phyloP scores from a whole-genome alignment of 2,113 vertebrate species.

The Canis aureus region DNA sequence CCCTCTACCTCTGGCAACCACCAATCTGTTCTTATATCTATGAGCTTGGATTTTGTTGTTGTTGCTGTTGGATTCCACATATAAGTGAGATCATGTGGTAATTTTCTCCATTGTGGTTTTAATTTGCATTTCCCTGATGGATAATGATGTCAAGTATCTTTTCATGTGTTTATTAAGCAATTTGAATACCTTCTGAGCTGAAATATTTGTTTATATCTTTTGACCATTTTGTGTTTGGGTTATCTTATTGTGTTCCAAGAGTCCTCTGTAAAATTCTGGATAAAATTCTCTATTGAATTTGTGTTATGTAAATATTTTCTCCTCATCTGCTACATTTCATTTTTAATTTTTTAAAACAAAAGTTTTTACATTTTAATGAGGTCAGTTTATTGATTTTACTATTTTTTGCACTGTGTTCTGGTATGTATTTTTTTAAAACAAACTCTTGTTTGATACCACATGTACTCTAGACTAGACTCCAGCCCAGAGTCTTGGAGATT shows the following conservation, averaged over 20 bases:
- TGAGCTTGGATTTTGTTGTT: background rate
- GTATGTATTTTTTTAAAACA: background rate
- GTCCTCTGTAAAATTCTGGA: constrained; percentile 24
- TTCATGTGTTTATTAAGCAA: constrained; percentile 39
- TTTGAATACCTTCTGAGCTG: background rate
- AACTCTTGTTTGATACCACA: background rate
- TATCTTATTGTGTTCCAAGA: constrained; percentile 33
- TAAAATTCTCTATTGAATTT: constrained; percentile 23
- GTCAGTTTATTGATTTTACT: constrained; percentile 1
- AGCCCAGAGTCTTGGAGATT: background rate
- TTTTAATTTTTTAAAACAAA: constrained; percentile 34
- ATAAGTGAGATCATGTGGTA: background rate
- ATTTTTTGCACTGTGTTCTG: constrained; percentile 3
- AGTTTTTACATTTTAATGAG: constrained; percentile 1
- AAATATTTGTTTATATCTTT: constrained; percentile 36
- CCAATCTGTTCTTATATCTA: constrained; percentile 5
- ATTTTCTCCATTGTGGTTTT: constrained; percentile 49
- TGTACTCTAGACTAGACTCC: no score
- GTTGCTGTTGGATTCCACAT: background rate
- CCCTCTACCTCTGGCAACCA: background rate
- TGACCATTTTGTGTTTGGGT: background rate
- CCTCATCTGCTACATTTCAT: background rate
- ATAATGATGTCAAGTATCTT: constrained; percentile 24
- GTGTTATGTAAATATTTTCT: constrained; percentile 39
- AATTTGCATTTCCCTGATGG: constrained; percentile 39